Conservation (phyloP, 2,888 invertebrate species). For the Ophion ventricosus region DNA sequence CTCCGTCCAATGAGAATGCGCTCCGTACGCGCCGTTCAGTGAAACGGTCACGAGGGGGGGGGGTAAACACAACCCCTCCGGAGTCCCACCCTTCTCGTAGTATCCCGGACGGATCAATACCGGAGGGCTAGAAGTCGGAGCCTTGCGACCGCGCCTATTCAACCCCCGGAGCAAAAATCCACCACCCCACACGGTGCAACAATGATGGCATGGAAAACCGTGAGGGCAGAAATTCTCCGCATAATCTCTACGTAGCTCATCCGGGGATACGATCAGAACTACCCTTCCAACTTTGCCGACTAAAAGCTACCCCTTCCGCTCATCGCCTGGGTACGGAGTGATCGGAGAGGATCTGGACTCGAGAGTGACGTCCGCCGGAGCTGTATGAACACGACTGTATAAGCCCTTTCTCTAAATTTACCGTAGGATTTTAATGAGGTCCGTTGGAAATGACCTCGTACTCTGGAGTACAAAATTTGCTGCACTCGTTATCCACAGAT, state of each 20-base stretch:
- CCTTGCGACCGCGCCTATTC: constrained; percentile 71
- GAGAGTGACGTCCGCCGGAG: constrained; percentile 9
- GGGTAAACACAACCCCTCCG: constrained; percentile 73
- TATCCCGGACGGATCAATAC: constrained; percentile 79
- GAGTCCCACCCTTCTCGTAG: constrained; percentile 75
- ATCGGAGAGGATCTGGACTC: background rate
- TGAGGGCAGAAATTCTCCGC: constrained; percentile 42
- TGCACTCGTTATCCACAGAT: background rate
- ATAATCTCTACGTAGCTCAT: constrained; percentile 1
- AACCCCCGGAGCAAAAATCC: constrained; percentile 62
- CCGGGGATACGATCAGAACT: constrained; percentile 31
- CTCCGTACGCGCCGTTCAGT: constrained; percentile 61
- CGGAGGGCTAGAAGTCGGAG: constrained; percentile 60
- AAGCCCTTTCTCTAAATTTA: constrained; percentile 7
- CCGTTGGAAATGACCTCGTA: background rate
- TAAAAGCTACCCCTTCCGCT: constrained; percentile 1
- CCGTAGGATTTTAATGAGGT: background rate
- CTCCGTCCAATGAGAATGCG: constrained; percentile 75
- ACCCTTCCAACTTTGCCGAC: constrained; percentile 34
- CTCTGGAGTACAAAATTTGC: background rate
- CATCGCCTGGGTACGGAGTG: background rate
- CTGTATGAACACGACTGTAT: constrained; percentile 13
- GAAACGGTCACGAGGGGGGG: constrained; percentile 61
- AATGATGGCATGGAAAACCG: constrained; percentile 57
- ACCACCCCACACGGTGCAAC: constrained; percentile 44